Base-by-base conservation (phyloP, 2,113 vertebrate species). In the Mellivora capensis region DNA sequence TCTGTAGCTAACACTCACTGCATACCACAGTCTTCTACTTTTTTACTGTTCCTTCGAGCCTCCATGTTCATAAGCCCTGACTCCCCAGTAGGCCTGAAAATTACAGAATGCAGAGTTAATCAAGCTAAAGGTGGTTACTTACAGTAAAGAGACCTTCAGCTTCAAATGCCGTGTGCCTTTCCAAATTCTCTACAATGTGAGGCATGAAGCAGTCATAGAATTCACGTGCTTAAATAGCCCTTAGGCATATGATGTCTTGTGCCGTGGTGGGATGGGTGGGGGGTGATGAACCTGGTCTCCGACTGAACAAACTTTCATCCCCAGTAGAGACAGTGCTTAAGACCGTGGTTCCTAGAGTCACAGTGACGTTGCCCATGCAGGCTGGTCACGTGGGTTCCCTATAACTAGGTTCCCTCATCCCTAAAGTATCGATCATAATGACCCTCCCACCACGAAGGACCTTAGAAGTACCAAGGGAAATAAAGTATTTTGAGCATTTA, bases 201-300 rank as follows among this genome's bases (percentile, higher is more conserved):
- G 44, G 39, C 47, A 8, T 0, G 4, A 1, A 20, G 34, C n/a
- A 29, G 54, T 23, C 29, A 1, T 4, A 1, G 77, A 37, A 20
- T 34, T 15, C 18, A 6, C 0, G 23, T 0, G 6, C 37, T 13
- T 34, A 14, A 37, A 25, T 0, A 7, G 6, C 13, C 15, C 20
- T 72, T 10, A 18, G 4, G 2, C 0, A n/a, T 0, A 14, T 1
- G 2, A 21, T 47, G n/a, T 1, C 2, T 10, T 3, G 15, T 21
- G 10, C 1, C 0, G 5, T 10, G 9, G 2, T 37, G 11, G 44
- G 3, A 3, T 5, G 7, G 2, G 14, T 25, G 23, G 11, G 11
- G 23, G 64, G 6, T 15, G 37, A 54, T 1, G 54, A 34, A 29
- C 39, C 3, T 17, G 18, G 29, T 25, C 25, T 71, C 2, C 1